phyloP scores from a whole-genome alignment of 1,140 invertebrate species.

The Pteromalus puparum region DNA sequence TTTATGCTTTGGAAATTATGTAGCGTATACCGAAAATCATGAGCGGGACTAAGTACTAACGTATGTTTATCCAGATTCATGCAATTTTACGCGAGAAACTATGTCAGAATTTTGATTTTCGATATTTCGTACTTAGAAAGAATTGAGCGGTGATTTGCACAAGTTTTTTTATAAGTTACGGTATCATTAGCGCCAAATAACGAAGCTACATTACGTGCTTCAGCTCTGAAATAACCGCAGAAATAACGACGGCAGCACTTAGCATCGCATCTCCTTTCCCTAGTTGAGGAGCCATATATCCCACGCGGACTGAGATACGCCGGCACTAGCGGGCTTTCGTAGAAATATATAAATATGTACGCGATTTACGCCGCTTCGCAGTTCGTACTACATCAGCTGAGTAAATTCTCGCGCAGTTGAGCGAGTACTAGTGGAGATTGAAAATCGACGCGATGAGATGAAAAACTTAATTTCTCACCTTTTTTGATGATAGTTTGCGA shows the following conservation, averaged over 20 bases:
- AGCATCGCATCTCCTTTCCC: constrained; percentile 16
- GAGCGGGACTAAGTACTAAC: no score
- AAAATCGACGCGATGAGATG: constrained; percentile 1
- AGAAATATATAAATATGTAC: constrained; percentile 46
- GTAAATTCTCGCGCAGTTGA: not conserved
- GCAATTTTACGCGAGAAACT: no score
- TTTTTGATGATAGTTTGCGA: no score
- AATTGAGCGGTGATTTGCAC: constrained; percentile 38
- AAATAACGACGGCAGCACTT: constrained; percentile 57
- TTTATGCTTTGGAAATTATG: not conserved
- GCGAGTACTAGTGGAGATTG: not conserved
- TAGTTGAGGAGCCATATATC: constrained; percentile 3
- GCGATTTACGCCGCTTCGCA: constrained; percentile 12
- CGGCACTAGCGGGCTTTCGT: constrained; percentile 9
- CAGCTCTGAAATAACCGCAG: constrained; percentile 58
- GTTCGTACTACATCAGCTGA: no score
- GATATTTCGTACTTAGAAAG: no score
- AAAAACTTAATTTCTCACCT: no score
- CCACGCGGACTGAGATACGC: not conserved
- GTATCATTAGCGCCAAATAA: constrained; percentile 70
- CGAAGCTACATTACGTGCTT: constrained; percentile 62
- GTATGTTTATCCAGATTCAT: no score
- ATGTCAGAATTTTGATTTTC: no score
- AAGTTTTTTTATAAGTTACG: no score
- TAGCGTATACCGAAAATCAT: not conserved